Evolutionary conservation across 2,113 vertebrate genomes (phyloP).

Genomic region (Dasyurus viverrinus): DNA sequence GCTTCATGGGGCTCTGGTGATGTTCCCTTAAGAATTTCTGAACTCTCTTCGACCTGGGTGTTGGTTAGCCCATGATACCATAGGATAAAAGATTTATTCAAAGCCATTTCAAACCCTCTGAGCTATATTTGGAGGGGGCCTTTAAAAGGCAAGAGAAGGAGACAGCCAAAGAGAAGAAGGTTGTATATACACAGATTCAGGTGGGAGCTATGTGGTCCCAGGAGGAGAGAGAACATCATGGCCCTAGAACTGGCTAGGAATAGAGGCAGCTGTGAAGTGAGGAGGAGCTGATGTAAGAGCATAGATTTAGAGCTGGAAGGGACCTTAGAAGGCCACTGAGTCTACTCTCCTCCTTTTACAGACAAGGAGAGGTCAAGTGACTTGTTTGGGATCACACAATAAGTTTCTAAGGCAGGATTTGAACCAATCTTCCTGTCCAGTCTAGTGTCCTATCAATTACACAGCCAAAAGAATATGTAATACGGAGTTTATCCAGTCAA

Average conservation of each 20-base stretch:
- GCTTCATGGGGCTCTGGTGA: neutral
- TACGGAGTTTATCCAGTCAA: neutral
- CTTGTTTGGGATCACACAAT: neutral
- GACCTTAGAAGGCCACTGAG: neutral
- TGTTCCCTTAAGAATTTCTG: neutral
- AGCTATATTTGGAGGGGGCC: neutral
- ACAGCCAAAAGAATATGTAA: neutral
- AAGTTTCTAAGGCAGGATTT: neutral
- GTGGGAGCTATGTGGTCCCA: neutral
- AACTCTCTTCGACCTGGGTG: neutral
- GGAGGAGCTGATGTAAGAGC: neutral
- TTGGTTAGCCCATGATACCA: neutral
- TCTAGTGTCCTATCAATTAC: neutral
- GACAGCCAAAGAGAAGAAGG: neutral
- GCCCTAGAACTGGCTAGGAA: neutral
- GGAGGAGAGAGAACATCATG: neutral
- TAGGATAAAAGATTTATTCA: slow-evolving; percentile 2
- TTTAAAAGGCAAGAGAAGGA: slow-evolving; percentile 4
- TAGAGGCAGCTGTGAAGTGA: neutral
- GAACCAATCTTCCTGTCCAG: neutral
- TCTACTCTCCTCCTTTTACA: neutral
- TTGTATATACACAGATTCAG: neutral
- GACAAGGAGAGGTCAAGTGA: neutral
- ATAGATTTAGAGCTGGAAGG: neutral
- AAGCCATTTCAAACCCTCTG: neutral